These are phyloP conservation scores for Ariopsis seemanni DNA, from an alignment of 2,113 vertebrate genomes.

Conservation along the genomic window DNA sequence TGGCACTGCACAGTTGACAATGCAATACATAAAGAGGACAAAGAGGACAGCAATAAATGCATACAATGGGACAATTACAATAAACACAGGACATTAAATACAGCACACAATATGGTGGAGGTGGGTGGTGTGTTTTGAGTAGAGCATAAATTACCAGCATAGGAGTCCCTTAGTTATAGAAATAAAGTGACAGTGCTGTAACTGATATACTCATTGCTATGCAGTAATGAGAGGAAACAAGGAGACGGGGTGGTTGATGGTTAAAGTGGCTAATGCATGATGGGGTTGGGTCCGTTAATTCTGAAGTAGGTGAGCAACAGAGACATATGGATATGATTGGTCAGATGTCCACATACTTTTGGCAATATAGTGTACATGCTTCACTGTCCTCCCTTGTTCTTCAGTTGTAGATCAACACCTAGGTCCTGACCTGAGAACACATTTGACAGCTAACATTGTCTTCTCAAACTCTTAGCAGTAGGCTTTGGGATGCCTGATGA, in stretches of 20 bases:
- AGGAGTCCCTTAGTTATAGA: not conserved
- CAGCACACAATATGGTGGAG: not conserved
- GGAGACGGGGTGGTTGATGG: not conserved
- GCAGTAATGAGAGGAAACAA: not conserved
- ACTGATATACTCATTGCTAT: not conserved
- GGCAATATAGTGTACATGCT: too few relatives aligned
- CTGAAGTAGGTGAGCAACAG: not conserved
- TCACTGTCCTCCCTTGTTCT: not conserved
- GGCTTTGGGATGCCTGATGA: not conserved
- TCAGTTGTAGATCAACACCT: not conserved
- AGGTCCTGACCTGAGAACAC: not conserved
- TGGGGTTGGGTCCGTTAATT: not conserved
- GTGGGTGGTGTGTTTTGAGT: not conserved
- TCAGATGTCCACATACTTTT: not conserved
- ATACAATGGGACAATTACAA: not conserved
- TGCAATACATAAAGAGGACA: not conserved
- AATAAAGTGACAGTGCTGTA: not conserved
- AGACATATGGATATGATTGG: not conserved
- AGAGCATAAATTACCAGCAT: not conserved
- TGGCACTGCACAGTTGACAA: not conserved
- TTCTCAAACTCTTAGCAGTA: not conserved
- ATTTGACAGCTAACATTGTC: not conserved
- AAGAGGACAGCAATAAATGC: not conserved
- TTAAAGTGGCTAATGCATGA: not conserved
- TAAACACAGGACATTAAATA: not conserved